Evolutionary conservation across 2,113 vertebrate genomes (phyloP).

Genomic region (Myanophis thanlyinensis): DNA sequence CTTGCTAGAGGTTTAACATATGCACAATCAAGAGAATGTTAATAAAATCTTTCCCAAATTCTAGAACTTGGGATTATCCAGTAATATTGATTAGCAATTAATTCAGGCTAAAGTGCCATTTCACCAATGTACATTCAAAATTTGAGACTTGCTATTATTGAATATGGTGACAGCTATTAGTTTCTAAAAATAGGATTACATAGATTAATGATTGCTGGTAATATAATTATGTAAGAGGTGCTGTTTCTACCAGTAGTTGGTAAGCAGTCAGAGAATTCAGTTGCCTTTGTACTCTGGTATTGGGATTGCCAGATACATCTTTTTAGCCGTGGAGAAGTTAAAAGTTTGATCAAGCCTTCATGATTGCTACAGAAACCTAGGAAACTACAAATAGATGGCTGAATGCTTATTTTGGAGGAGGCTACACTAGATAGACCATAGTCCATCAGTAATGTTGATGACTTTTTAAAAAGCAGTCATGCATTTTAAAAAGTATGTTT

Average conservation of each 20-base stretch:
- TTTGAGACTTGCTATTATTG: neutral
- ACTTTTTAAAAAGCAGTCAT: neutral
- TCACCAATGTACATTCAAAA: neutral
- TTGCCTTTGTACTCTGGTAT: neutral
- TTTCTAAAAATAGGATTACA: neutral
- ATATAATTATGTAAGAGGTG: neutral
- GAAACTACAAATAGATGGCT: neutral
- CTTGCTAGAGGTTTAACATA: neutral
- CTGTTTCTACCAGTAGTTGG: neutral
- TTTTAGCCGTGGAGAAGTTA: neutral
- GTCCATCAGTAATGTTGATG: neutral
- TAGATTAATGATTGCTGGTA: neutral
- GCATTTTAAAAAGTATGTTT: neutral
- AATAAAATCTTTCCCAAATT: neutral
- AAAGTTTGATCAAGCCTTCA: neutral
- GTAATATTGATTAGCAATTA: neutral
- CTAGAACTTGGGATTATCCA: neutral
- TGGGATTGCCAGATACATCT: neutral
- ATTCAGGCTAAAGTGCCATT: neutral
- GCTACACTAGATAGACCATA: neutral
- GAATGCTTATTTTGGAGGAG: neutral
- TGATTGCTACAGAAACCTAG: neutral
- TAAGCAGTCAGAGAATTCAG: neutral
- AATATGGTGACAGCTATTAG: neutral
- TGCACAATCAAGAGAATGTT: neutral